Base-by-base conservation (phyloP, 2,797 vertebrate genomes). In the Ceryle rudis region DNA sequence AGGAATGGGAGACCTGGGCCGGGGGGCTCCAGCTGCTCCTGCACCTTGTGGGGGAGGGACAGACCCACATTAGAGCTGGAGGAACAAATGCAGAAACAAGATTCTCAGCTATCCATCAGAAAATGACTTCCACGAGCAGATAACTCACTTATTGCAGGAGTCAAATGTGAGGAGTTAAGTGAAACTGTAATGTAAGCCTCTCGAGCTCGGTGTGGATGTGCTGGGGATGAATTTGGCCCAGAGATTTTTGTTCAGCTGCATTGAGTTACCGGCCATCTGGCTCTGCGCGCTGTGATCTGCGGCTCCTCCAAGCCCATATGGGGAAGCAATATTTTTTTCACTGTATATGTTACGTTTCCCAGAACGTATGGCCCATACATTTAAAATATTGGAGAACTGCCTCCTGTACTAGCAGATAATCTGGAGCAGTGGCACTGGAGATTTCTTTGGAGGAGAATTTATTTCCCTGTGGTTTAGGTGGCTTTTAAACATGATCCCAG, bases 231-330 rank as follows among this genome's bases (percentile, higher is more conserved):
- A 25, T 86, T 92, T 97, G 95, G 92, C 92, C 91, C 57, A 7
- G 86, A 26, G 83, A 67, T 88, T 83, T 31, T 37, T 80, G 81
- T 60, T 96, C 95, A 94, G 96, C 96, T 96, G 96, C 94, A 39
- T 1, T 44, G 95, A 75, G 61, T 90, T 91, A 69, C 21, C 6
- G 44, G 85, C 97, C 97, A 98, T 98, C 97, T 97, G 97, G 97
- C 81, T 31, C 65, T 1, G 26, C 0, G 6, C 2, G 14, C 90
- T 22, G 77, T 21, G 23, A 71, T 58, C 93, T 8, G 2, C 25
- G 58, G 77, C 64, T 75, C 52, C 58, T 65, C 92, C 42, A 3
- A 85, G 94, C 94, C 94, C 97, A 93, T 96, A 96, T 96, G 95
- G 96, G 54, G 69, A 94, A 95, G 97, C 97, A 94, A 77, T 82